A percentile compares a stretch with the other conserved stretches of the same genome.
Evolutionary conservation across 2,888 invertebrate species (phyloP).

Genomic region (Thera britannica): DNA sequence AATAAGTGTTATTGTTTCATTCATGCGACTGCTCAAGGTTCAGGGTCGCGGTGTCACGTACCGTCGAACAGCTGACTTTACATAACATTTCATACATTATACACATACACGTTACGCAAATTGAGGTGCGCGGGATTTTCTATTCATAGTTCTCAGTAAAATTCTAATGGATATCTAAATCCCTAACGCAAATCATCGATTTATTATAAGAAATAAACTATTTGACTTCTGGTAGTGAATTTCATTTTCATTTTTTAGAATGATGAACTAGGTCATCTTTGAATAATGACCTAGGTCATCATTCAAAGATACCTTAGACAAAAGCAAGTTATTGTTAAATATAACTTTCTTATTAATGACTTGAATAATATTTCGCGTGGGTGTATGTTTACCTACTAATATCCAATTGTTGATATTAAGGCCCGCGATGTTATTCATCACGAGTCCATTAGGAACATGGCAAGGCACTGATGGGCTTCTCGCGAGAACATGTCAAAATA

Average conservation of each 20-base stretch:
- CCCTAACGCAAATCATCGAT: no score
- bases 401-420: constrained; percentile 23
- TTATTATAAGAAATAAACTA: no score
- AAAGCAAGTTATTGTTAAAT: no score
- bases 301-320: no score
- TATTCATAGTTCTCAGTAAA: background rate
- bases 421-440: constrained; percentile 32
- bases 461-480: constrained; percentile 17
- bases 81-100: constrained; percentile 35
- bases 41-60: constrained; percentile 63
- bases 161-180: background rate
- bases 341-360: no score
- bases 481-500: constrained; percentile 36
- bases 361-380: no score
- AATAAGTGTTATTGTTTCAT: constrained; percentile 68
- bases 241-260: no score
- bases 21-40: constrained; percentile 60
- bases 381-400: background rate
- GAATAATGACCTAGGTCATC: no score
- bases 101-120: constrained; percentile 30
- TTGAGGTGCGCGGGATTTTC: constrained; percentile 6
- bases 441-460: constrained; percentile 34
- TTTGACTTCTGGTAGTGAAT: no score
- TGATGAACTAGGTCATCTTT: no score
- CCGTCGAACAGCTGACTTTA: constrained; percentile 64